Conservation (phyloP, 2,797 vertebrate species). For the Salmo trutta region DNA sequence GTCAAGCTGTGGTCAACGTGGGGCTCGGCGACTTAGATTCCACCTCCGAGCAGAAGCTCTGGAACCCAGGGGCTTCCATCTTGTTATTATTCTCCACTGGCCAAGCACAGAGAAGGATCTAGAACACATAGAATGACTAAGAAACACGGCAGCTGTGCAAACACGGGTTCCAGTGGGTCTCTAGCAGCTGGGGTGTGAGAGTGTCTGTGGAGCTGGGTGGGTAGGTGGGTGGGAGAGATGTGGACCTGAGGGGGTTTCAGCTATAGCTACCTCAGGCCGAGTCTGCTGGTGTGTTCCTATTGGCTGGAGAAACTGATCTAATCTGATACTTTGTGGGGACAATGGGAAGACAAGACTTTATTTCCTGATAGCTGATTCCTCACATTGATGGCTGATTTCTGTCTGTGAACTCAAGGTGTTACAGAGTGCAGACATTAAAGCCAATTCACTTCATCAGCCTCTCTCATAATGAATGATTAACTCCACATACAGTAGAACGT, state of each 20-base stretch:
- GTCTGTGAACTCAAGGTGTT: neutral
- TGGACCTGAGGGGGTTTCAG: slow-evolving; percentile 21
- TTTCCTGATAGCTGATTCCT: neutral
- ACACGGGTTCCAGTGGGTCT: slow-evolving; percentile 51
- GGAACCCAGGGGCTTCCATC: slow-evolving; percentile 48
- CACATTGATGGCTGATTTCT: neutral
- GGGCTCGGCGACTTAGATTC: slow-evolving; percentile 39
- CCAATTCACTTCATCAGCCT: neutral
- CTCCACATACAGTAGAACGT: neutral
- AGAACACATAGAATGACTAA: slow-evolving; percentile 34
- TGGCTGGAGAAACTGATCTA: slow-evolving; percentile 49
- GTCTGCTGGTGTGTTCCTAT: slow-evolving; percentile 36
- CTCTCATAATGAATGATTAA: neutral
- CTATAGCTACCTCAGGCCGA: slow-evolving; percentile 46
- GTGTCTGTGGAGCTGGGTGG: slow-evolving; percentile 9
- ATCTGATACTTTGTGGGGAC: slow-evolving; percentile 26
- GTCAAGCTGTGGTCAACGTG: slow-evolving; percentile 45
- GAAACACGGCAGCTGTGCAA: slow-evolving; percentile 70
- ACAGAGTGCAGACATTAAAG: neutral
- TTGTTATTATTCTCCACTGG: slow-evolving; percentile 57
- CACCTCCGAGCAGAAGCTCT: slow-evolving; percentile 29
- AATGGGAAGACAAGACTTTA: slow-evolving; percentile 18
- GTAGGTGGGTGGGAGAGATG: slow-evolving; percentile 8
- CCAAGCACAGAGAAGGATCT: slow-evolving; percentile 54
- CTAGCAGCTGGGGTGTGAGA: slow-evolving; percentile 45